Evolutionary conservation across 1,140 invertebrate species (phyloP).

Genomic region (Spodoptera litura): DNA sequence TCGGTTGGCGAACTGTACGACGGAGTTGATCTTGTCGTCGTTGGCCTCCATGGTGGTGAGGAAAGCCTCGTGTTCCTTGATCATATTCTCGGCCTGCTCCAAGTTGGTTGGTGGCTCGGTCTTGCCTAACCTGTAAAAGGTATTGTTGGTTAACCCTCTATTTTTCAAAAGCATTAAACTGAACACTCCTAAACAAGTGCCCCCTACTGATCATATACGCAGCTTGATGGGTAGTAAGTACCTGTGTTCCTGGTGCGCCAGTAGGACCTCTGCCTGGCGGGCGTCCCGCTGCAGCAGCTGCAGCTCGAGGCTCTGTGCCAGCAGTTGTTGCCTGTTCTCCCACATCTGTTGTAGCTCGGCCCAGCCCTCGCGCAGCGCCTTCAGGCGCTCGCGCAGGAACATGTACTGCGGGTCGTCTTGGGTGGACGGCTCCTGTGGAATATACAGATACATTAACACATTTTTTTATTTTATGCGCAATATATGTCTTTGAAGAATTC

Average conservation of each 20-base stretch:
- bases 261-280: constrained; percentile 98
- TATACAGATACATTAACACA: too few species aligned
- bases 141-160: neutral
- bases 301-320: constrained; percentile 97
- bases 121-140: constrained; percentile 88
- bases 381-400: constrained; percentile 98
- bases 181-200: too few species aligned
- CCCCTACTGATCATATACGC: too few species aligned
- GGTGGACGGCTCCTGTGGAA: constrained; percentile 89
- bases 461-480: too few species aligned
- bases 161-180: too few species aligned
- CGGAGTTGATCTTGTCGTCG: constrained; percentile 99
- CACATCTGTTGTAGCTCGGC: constrained; percentile 99
- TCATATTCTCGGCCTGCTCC: constrained; percentile 98
- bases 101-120: constrained; percentile 97
- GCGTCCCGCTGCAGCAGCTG: constrained; percentile 99
- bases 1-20: constrained; percentile 96
- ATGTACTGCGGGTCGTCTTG: constrained; percentile 99
- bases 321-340: constrained; percentile 98
- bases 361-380: constrained; percentile 99
- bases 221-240: neutral
- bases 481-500: too few species aligned
- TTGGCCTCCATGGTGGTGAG: constrained; percentile 99
- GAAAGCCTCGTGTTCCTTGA: constrained; percentile 99
- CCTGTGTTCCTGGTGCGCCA: constrained; percentile 98